Base-by-base conservation (phyloP, 2,888 invertebrate species). In the Eupithecia inturbata region DNA sequence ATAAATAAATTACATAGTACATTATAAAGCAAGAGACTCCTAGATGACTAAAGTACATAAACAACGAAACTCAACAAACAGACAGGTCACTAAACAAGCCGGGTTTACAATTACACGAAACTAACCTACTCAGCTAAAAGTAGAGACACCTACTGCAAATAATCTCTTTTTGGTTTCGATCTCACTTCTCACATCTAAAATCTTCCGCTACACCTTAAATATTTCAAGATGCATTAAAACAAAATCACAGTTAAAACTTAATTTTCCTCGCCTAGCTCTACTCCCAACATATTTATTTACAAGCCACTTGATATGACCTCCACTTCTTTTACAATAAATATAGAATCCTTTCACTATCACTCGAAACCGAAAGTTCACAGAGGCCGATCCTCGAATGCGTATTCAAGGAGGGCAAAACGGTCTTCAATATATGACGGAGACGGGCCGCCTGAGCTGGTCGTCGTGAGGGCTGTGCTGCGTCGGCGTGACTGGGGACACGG, bases 391-490 rank as follows among this genome's bases (percentile, higher is more conserved):
- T 86, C 79, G 82, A 87, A 86, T 80, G 84, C 82, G 57, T 71
- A 82, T 88, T 92, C 89, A 92, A 90, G 93, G 91, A 85, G 93
- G 91, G 89, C 89, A 87, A 75, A 91, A 88, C 84, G 93, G 93
- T 85, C 93, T 94, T 94, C 96, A 97, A 94, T 96, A 96, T 92
- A 96, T 96, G 82, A 97, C 96, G 75, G 96, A 95, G 53, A 97
- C 96, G 0, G 96, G 96, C 91, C 96, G 95, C 85, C 96, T 90
- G 6, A 96, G 94, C 84, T 96, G 95, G 82, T 95, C 95, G 79
- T 95, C 95, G 80, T 95, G 90, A 0, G 94, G 94, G 89, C 93
- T 93, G 89, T 94, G 93, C 83, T 92, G 93, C 70, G 88, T 88
- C 66, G 92, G 89, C 12, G 92, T 91, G 49, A 91, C 92, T 1